Base-by-base conservation (phyloP, 1,140 invertebrate genomes). In the Drosophila novamexicana region DNA sequence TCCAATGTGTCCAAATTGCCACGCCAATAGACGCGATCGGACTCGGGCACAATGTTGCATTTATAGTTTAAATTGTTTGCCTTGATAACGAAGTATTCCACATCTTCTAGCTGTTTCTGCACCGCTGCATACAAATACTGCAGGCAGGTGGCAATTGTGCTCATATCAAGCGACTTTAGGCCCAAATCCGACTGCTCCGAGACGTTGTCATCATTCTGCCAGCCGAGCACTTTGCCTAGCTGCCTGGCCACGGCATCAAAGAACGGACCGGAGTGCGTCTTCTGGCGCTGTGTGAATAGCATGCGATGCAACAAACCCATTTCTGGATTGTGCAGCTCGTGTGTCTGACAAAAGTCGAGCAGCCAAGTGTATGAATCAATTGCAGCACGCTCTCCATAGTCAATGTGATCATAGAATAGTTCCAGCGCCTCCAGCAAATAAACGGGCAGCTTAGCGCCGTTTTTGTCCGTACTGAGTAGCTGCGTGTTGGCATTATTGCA, bases 41-140 rank as follows among this genome's bases (percentile, higher is more conserved):
- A 62, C 34, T 92, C 91, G 2, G 89, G 40, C 22, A 91, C 74
- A 47, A 92, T 79, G 32, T 89, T 86, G 49, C 77, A 81, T 56
- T 91, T 91, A 50, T 79, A 91, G 37, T 61, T 78, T 7, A 83
- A 62, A 58, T 91, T 91, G 29, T 92, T 92, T 1, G 88, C 90
- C 42, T 92, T 92, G 4, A 64, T 52, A 1, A 92, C 74, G 45
- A 92, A 92, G 39, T 92, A 92, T 1, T 91, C 90, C 6, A 91
- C 88, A 73, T 91, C 77, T 22, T 83, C 73, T 22, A 92, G 66
- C 61, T 92, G 91, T 61, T 91, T 91, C 7, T 82, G 84, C 18
- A 92, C 14, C 0, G 78, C 74, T 12, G 64, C 59, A 47, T 76
- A 91, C 3, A 92, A 61, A 57, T 92, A 62, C n/a, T 77, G 75